Percentiles rank a stretch among this genome's conserved stretches.
Conservation (phyloP, 2,888 invertebrate genomes). For the Trachelus tabidus region DNA sequence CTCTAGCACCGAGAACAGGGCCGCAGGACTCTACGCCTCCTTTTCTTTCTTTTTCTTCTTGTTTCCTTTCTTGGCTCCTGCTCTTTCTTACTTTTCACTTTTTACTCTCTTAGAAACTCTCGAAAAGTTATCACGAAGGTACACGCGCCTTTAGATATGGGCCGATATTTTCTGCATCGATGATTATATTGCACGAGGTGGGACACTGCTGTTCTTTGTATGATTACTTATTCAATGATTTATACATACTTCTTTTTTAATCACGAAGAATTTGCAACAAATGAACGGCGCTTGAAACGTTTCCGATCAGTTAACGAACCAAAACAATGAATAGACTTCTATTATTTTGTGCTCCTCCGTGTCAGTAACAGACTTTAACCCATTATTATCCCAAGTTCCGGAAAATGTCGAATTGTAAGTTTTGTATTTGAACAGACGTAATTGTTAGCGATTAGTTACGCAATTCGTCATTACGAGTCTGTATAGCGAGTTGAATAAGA, state of each 20-base stretch:
- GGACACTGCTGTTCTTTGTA: not conserved
- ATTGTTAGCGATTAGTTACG: not conserved
- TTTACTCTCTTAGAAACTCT: not conserved
- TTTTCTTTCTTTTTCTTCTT: not conserved
- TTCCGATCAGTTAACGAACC: not conserved
- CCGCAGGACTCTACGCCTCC: constrained; percentile 53
- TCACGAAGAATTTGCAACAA: not conserved
- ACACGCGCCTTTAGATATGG: not conserved
- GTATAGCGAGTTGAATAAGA: not conserved
- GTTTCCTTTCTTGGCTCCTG: not conserved
- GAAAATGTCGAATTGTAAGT: not conserved
- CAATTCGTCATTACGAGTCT: not conserved
- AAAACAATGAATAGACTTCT: not conserved
- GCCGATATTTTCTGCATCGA: not conserved
- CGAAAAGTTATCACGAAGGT: not conserved
- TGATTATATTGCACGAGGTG: not conserved
- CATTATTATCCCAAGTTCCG: not conserved
- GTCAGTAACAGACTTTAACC: not conserved
- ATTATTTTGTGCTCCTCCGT: not conserved
- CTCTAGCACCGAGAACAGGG: constrained; percentile 65
- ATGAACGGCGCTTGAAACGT: not conserved
- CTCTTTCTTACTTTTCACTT: not conserved
- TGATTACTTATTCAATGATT: not conserved
- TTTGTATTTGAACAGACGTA: not conserved
- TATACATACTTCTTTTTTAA: not conserved